Base-by-base conservation (phyloP, 2,888 invertebrate genomes). In the Pandemis heparana region DNA sequence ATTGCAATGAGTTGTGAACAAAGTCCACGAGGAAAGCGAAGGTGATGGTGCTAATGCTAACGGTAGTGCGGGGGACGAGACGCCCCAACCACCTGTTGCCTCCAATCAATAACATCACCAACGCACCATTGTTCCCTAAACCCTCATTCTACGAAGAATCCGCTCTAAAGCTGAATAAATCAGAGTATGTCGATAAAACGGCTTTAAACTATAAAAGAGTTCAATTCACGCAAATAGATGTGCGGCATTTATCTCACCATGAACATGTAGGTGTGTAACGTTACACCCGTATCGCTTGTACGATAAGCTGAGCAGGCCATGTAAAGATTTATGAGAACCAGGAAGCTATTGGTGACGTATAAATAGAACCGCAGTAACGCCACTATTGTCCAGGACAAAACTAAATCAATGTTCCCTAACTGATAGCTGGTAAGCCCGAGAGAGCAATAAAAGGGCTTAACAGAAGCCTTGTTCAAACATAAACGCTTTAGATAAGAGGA, bases 91-190 rank as follows among this genome's bases (percentile, higher is more conserved):
- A 93, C 92, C 90, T 94, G 94, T 94, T 90, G 92, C 85, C 82
- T 80, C 83, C 89, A 93, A 94, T 94, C 94, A 92, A 94, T 94
- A 94, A 86, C 84, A 90, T 85, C 87, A 87, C 86, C 86, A 91
- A 84, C 85, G 86, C 84, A 87, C 88, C 90, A 87, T 90, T 90
- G 89, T 89, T 87, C 86, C 84, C 82, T 81, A 85, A 83, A 85
- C 84, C 82, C 83, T 75, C 69, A 77, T 77, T 74, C 76, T 74
- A 68, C 77, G 79, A 79, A 77, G 78, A 75, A 76, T 78, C 78
- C 76, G 82, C 82, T 83, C 82, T 83, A 82, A 81, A 81, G 80
- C 79, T 79, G 77, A 76, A 77, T 74, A 75, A 66, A 75, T 72
- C 75, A 69, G 80, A 83, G 79, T 73, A 71, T 65, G 76, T 77